These are phyloP conservation scores for Epicauta chinensis DNA, from an alignment of 1,140 invertebrate genomes.

Conservation along the genomic window DNA sequence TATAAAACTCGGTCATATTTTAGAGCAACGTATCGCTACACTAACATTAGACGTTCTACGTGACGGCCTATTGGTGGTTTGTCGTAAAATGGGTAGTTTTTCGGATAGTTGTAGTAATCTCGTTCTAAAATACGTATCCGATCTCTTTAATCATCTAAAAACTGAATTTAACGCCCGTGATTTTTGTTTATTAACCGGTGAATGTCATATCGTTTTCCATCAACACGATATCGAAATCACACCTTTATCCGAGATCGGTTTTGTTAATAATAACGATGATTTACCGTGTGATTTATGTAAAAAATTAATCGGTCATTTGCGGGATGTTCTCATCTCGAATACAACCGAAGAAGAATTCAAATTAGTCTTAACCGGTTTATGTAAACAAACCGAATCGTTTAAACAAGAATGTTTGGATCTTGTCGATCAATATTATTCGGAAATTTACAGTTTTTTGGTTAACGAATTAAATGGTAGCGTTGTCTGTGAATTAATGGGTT, in stretches of 20 bases:
- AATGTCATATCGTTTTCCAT: slow-evolving; percentile 60
- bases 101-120: slow-evolving; percentile 72
- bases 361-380: slow-evolving; percentile 67
- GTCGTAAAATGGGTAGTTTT: slow-evolving; percentile 60
- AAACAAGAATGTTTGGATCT: slow-evolving; percentile 58
- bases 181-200: slow-evolving; percentile 67
- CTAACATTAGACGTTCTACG: too few species aligned
- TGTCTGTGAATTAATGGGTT: slow-evolving; percentile 62
- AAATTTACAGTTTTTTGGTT: slow-evolving; percentile 66
- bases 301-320: slow-evolving; percentile 70
- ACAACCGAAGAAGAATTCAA: slow-evolving; percentile 79
- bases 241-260: slow-evolving; percentile 49
- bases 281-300: slow-evolving; percentile 79
- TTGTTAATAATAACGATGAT: slow-evolving; percentile 49
- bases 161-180: slow-evolving; percentile 57
- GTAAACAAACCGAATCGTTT: slow-evolving; percentile 69
- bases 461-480: slow-evolving; percentile 60
- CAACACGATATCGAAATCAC: slow-evolving; percentile 57
- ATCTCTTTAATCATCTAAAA: slow-evolving; percentile 56
- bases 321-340: slow-evolving; percentile 74
- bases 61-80: slow-evolving; percentile 44
- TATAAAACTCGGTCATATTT: slow-evolving; percentile 35
- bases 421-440: slow-evolving; percentile 69
- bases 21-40: too few species aligned
- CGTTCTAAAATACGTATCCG: slow-evolving; percentile 63